Conservation (phyloP, 2,113 vertebrate genomes). For the Leptosomus discolor region DNA sequence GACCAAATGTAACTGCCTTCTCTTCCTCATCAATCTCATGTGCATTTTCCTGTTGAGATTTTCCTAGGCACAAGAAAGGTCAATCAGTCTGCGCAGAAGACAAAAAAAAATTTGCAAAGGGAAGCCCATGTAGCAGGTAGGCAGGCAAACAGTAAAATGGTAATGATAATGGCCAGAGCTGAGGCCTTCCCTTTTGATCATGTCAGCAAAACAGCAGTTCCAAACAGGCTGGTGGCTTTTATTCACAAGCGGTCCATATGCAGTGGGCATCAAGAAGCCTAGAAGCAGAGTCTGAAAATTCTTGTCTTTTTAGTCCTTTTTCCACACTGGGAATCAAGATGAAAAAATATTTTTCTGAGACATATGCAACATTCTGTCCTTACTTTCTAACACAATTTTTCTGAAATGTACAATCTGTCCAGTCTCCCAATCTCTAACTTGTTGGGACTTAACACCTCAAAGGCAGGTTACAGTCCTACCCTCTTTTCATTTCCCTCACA, state of each 20-base stretch:
- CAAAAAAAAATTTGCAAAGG: slow-evolving; percentile 17
- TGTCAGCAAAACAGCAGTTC: neutral
- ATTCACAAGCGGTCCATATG: neutral
- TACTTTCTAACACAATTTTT: neutral
- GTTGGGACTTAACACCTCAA: neutral
- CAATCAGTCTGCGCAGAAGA: neutral
- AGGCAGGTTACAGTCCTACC: neutral
- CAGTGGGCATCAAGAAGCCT: neutral
- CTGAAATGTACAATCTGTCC: neutral
- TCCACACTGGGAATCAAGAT: neutral
- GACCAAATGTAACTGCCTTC: neutral
- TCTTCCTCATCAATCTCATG: neutral
- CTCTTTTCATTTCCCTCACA: neutral
- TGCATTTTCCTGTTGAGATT: neutral
- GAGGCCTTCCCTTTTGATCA: slow-evolving; percentile 34
- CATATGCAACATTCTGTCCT: neutral
- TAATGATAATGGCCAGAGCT: slow-evolving; percentile 36
- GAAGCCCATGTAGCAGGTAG: slow-evolving; percentile 47
- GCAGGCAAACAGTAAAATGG: slow-evolving; percentile 32
- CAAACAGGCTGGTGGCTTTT: slow-evolving; percentile 8
- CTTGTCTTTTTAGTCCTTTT: neutral
- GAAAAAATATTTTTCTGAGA: neutral
- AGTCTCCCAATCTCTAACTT: neutral
- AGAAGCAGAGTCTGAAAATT: slow-evolving; percentile 3
- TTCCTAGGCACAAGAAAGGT: neutral